phyloP scores from a whole-genome alignment of 1,140 invertebrate species.

The Penaeus indicus region DNA sequence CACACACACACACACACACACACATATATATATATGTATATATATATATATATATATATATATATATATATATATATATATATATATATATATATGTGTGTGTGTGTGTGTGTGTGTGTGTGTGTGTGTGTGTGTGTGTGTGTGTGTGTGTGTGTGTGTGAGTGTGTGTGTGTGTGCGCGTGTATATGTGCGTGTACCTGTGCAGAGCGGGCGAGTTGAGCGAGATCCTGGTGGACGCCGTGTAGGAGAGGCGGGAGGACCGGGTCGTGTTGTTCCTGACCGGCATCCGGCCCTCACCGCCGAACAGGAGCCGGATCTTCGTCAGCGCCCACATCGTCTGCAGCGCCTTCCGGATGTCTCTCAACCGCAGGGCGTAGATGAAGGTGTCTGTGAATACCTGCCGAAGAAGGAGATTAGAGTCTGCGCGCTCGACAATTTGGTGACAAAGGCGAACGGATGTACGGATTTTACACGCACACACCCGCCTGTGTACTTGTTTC shows the following conservation, averaged over 20 bases:
- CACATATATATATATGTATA: too few relatives aligned
- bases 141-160: too few relatives aligned
- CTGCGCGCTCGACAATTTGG: neutral
- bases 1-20: too few relatives aligned
- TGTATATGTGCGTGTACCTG: neutral
- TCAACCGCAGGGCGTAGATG: slow-evolving; percentile 54
- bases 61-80: too few relatives aligned
- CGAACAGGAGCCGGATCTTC: neutral
- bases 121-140: too few relatives aligned
- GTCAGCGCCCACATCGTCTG: slow-evolving; percentile 34
- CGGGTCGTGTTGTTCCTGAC: neutral
- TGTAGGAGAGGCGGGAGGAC: slow-evolving; percentile 35
- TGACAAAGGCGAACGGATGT: neutral
- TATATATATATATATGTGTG: too few relatives aligned
- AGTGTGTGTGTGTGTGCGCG: too few relatives aligned
- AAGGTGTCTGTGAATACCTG: slow-evolving; percentile 58
- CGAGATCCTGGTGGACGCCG: slow-evolving; percentile 43
- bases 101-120: too few relatives aligned
- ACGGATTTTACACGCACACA: too few relatives aligned
- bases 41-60: too few relatives aligned
- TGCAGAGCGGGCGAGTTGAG: slow-evolving; percentile 21
- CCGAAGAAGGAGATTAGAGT: neutral
- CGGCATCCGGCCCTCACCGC: neutral
- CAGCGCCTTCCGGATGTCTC: slow-evolving; percentile 44
- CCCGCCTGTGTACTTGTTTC: too few relatives aligned